Evolutionary conservation across 1,140 invertebrate genomes (phyloP).

Genomic region (Acyrthosiphon pisum): DNA sequence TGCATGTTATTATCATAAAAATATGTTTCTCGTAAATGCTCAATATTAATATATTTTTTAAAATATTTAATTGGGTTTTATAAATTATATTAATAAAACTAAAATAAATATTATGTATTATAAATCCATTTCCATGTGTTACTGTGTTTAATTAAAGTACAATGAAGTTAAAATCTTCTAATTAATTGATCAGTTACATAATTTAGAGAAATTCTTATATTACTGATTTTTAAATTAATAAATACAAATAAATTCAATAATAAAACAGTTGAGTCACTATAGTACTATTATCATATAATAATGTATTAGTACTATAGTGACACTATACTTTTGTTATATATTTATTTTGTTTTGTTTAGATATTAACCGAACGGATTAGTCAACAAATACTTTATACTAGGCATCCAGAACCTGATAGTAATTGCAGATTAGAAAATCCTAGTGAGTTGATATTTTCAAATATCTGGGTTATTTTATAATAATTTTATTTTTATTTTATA

Average conservation of each 20-base stretch:
- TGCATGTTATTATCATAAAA: too few relatives aligned
- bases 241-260: background rate
- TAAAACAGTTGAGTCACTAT: background rate
- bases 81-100: background rate
- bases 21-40: too few relatives aligned
- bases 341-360: slow-evolving; percentile 65
- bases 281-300: background rate
- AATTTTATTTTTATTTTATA: slow-evolving; percentile 10
- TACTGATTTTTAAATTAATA: too few relatives aligned
- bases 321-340: background rate
- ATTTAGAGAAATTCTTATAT: too few relatives aligned
- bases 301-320: background rate
- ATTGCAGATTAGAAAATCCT: slow-evolving; percentile 95
- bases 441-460: slow-evolving; percentile 71
- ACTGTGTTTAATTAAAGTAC: background rate
- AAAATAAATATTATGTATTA: background rate
- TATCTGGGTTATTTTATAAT: background rate
- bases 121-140: background rate
- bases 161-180: background rate
- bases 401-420: slow-evolving; percentile 92
- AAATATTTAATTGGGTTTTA: too few relatives aligned
- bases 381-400: slow-evolving; percentile 91
- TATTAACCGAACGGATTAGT: slow-evolving; percentile 95
- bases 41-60: too few relatives aligned
- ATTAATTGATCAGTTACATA: background rate